Base-by-base conservation (phyloP, 1,140 invertebrate genomes). In the roundworm (Caenorhabditis elegans) region DNA sequence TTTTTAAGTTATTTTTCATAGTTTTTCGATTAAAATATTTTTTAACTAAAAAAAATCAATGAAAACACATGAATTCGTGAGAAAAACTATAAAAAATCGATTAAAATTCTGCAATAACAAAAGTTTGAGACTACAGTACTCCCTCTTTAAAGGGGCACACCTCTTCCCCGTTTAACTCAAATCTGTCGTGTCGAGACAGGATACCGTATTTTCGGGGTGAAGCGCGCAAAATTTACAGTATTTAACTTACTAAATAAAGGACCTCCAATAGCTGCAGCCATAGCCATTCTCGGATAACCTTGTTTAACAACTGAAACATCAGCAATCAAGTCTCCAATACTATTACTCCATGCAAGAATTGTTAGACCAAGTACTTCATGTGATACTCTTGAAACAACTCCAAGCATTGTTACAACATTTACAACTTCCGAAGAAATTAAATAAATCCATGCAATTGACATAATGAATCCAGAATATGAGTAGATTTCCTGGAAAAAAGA, bases 261-360 rank as follows among this genome's bases (percentile, higher is more conserved):
- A 49, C 93, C 93, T 39, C 93, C 93, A 87, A 93, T 93, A 83
- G 93, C 93, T 2, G 93, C 93, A 3, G 93, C 92, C 82, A 93
- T 93, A 3, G 92, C 93, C 92, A 93, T 93, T 79, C 92, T 90
- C 0, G 93, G 92, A 88, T 91, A 93, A 3, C 93, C 93, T 86
- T 92, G 92, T 80, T 91, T 90, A 2, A 93, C 93, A 86, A 93
- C 92, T 19, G 92, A 87, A 1, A 92, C 88, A 85, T 94, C 93
- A 4, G 93, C 91, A 84, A 94, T 92, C n/a, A 93, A 90, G 92
- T 94, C 93, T 85, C 93, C 92, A 76, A 94, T 90, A 88, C 92
- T 93, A 89, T 94, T 94, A 36, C 93, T 93, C 93, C 93, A 94
- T 0, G 93, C 93, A 19, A 94, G 90, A 36, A 94, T 90, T n/a